phyloP scores from a whole-genome alignment of 2,888 invertebrate species.

The Cephalotes varians region DNA sequence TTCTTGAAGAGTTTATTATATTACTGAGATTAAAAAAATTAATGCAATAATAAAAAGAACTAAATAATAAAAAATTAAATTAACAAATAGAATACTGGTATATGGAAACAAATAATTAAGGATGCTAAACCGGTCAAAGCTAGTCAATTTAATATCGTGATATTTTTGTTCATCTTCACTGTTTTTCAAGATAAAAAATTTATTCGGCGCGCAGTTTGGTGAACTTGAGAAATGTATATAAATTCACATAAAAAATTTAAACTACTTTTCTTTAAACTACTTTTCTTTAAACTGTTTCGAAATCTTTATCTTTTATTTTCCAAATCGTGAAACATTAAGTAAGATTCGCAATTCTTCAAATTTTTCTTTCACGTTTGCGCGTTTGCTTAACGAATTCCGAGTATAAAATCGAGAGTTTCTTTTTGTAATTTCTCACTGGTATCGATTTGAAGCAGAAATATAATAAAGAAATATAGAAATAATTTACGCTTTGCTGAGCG shows the following conservation, averaged over 20 bases:
- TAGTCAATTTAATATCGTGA: no score
- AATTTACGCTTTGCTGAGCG: constrained; percentile 22
- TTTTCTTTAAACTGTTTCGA: background rate
- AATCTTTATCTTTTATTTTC: background rate
- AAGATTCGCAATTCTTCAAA: background rate
- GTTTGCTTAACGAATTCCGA: background rate
- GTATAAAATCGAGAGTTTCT: background rate
- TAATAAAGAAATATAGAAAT: constrained; percentile 2
- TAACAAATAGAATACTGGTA: no score
- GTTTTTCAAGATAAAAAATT: no score
- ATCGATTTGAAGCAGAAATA: background rate
- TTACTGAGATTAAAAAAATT: background rate
- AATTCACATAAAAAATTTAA: background rate
- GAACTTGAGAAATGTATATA: no score
- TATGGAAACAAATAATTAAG: no score
- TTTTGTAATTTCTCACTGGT: background rate
- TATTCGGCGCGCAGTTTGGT: no score
- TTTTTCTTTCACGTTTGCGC: constrained; percentile 4
- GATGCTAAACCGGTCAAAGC: no score
- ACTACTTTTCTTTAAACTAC: background rate
- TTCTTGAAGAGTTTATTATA: background rate
- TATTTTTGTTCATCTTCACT: no score
- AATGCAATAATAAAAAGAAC: background rate
- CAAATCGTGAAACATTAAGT: background rate
- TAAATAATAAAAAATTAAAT: no score